Percentiles rank a stretch among this genome's conserved stretches.
Conservation (phyloP, 2,888 invertebrate genomes). For the Agrilus cyanescens region DNA sequence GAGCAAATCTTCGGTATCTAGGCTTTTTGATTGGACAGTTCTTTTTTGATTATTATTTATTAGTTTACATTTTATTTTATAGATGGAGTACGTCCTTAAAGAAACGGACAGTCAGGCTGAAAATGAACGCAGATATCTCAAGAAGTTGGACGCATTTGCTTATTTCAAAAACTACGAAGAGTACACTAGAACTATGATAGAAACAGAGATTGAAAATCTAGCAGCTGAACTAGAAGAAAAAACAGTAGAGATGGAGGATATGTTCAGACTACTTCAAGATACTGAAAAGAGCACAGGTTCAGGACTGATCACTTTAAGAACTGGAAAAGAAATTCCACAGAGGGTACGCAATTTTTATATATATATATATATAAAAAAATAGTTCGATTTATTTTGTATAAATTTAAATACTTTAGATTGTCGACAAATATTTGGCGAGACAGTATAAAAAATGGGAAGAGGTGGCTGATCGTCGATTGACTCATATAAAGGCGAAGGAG, state of each 20-base stretch:
- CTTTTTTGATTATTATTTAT: background rate
- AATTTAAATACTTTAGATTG: conserved; percentile 12
- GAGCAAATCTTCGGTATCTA: too few relatives aligned
- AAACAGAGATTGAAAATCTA: conserved; percentile 20
- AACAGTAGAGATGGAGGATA: conserved; percentile 13
- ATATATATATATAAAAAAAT: background rate
- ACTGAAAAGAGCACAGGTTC: conserved; percentile 27
- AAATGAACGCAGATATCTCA: conserved; percentile 23
- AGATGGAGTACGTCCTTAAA: conserved; percentile 28
- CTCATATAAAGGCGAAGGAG: conserved; percentile 27
- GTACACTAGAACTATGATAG: conserved; percentile 16
- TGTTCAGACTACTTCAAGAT: conserved; percentile 20
- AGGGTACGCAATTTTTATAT: conserved; percentile 17
- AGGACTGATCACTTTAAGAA: conserved; percentile 29
- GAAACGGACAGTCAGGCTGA: conserved; percentile 23
- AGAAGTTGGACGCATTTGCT: conserved; percentile 21
- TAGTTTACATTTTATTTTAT: conserved; percentile 1
- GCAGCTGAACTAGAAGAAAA: conserved; percentile 18
- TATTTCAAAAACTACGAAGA: conserved; percentile 14
- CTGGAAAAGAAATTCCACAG: conserved; percentile 28
- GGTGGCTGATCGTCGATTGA: conserved; percentile 25
- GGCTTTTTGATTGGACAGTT: background rate
- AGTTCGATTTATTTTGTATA: too few relatives aligned
- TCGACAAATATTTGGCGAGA: conserved; percentile 24
- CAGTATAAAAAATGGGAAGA: conserved; percentile 23